Percentiles rank a stretch among this genome's conserved stretches.
Conservation (phyloP, 1,140 invertebrate species). For the Neotoxoptera formosana region DNA sequence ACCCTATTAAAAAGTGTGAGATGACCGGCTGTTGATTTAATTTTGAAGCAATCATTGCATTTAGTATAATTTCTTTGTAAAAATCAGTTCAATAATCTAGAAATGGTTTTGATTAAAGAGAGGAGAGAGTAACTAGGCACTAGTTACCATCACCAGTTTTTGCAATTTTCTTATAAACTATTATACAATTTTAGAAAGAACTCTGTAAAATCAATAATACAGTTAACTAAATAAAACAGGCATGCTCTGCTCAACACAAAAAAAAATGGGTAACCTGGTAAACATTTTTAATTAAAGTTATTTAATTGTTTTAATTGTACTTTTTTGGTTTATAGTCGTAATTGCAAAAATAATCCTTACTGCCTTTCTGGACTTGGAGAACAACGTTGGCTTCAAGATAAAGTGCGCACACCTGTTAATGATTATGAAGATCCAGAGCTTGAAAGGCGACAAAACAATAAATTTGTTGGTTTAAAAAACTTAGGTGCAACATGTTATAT, state of each 20-base stretch:
- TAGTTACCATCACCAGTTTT: neutral
- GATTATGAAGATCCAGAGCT: constrained; percentile 68
- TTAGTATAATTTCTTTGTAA: too few relatives aligned
- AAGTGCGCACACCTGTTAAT: constrained; percentile 56
- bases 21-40: too few relatives aligned
- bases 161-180: neutral
- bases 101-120: constrained; percentile 62
- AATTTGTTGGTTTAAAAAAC: constrained; percentile 74
- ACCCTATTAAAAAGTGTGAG: too few relatives aligned
- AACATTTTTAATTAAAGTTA: neutral
- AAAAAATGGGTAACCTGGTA: neutral
- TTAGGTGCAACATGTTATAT: constrained; percentile 79
- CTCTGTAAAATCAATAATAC: neutral
- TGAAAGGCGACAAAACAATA: constrained; percentile 66
- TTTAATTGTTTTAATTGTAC: neutral
- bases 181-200: neutral
- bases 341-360: constrained; percentile 73
- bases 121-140: constrained; percentile 63
- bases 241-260: neutral
- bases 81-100: too few relatives aligned
- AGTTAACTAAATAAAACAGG: neutral
- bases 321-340: constrained; percentile 66
- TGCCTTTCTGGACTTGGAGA: constrained; percentile 73
- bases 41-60: too few relatives aligned
- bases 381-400: constrained; percentile 66